Evolutionary conservation across 2,113 vertebrate species (phyloP).

Genomic region (Micronycteris hirsuta): DNA sequence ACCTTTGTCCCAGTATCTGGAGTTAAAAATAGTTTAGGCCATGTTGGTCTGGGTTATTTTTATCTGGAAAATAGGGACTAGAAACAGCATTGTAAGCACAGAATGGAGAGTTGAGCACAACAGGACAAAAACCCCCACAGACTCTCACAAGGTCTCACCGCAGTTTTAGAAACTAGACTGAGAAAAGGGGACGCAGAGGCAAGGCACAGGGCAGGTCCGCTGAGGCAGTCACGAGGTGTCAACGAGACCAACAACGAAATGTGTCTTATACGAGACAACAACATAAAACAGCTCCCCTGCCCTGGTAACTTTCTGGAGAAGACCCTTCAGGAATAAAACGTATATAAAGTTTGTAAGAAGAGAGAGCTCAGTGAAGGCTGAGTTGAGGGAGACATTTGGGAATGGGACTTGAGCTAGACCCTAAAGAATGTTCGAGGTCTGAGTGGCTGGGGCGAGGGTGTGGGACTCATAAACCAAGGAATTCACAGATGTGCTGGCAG

Average conservation of each 20-base stretch:
- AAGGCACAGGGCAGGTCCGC: neutral
- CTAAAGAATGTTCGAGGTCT: neutral
- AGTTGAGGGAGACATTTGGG: too few species aligned
- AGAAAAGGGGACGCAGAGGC: neutral
- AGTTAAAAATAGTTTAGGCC: conserved; percentile 46
- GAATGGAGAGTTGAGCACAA: neutral
- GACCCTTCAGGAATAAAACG: neutral
- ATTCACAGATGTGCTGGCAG: neutral
- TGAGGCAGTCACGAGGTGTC: neutral
- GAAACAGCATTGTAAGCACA: neutral
- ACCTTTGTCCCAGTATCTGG: conserved; percentile 19
- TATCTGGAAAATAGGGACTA: conserved; percentile 54
- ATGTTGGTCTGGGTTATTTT: conserved; percentile 46
- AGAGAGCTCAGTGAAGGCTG: neutral
- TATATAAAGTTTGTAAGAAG: neutral
- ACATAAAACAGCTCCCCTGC: neutral
- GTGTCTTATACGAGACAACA: neutral
- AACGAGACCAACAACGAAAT: neutral
- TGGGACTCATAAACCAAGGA: neutral
- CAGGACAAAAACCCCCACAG: neutral
- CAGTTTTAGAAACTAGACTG: neutral
- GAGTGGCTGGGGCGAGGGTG: neutral
- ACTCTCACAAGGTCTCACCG: neutral
- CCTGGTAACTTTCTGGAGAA: neutral
- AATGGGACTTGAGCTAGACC: neutral